These are phyloP conservation scores for Murina feae DNA, from an alignment of 2,113 vertebrate species.

Conservation along the genomic window DNA sequence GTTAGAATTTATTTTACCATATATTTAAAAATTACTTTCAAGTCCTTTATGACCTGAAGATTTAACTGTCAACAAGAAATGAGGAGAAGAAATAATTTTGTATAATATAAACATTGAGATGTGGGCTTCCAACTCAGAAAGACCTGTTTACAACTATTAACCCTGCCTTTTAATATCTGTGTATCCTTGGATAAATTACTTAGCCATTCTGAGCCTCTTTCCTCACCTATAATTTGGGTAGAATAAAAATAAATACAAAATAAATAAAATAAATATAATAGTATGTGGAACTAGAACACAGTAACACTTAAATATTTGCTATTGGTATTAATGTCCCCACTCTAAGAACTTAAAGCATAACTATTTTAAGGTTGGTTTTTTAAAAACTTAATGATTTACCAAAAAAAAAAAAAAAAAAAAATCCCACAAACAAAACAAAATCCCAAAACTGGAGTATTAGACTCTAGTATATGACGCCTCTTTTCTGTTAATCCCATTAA, in stretches of 20 bases:
- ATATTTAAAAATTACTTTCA: not conserved
- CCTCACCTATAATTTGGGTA: not conserved
- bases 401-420: not conserved
- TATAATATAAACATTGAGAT: not conserved
- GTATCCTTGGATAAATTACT: not conserved
- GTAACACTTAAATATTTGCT: not conserved
- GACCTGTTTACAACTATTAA: not conserved
- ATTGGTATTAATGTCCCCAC: not conserved
- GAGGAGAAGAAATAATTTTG: not conserved
- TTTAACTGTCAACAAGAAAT: not conserved
- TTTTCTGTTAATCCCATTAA: conserved; percentile 31
- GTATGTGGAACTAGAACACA: not conserved
- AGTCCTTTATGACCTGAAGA: not conserved
- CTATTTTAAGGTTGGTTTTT: conserved; percentile 31
- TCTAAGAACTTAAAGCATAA: not conserved
- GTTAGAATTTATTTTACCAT: conserved; percentile 5
- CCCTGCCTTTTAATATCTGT: not conserved
- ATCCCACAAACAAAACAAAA: not conserved
- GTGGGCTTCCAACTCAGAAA: not conserved
- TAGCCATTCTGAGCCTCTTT: not conserved
- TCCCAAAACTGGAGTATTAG: not conserved
- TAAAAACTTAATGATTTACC: not conserved
- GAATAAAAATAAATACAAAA: not conserved
- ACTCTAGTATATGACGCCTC: not conserved
- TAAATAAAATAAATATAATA: no score